Percentiles rank a stretch among this genome's conserved stretches.
phyloP scores from a whole-genome alignment of 2,113 vertebrate species.

The Pterophyllum scalare region DNA sequence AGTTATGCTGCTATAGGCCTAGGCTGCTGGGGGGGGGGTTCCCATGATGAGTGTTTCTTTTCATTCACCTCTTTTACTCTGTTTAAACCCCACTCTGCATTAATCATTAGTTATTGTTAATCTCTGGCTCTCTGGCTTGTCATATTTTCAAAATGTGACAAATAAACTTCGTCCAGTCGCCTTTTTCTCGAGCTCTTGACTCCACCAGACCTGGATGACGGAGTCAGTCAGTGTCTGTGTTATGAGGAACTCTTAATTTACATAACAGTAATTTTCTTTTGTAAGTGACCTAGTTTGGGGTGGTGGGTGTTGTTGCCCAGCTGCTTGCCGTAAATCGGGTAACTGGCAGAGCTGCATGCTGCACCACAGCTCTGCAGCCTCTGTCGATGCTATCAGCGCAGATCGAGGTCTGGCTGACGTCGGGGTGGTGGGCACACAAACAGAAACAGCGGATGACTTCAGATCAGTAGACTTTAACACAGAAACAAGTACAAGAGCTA shows the following conservation, averaged over 20 bases:
- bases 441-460: neutral
- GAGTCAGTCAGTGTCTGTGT: too few relatives aligned
- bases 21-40: too few relatives aligned
- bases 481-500: accelerated
- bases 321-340: neutral
- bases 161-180: too few relatives aligned
- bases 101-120: too few relatives aligned
- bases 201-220: too few relatives aligned
- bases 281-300: neutral
- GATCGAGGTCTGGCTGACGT: neutral
- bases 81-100: too few relatives aligned
- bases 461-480: neutral
- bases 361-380: neutral
- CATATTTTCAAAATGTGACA: too few relatives aligned
- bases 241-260: neutral
- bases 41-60: too few relatives aligned
- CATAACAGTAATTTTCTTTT: neutral
- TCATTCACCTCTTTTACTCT: too few relatives aligned
- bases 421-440: neutral
- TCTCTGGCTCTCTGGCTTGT: too few relatives aligned
- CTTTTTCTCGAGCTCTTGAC: too few relatives aligned
- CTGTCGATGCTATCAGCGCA: neutral
- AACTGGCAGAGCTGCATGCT: neutral
- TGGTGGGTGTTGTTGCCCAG: neutral
- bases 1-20: too few relatives aligned